Base-by-base conservation (phyloP, 2,888 invertebrate genomes). In the Lymantria monacha region DNA sequence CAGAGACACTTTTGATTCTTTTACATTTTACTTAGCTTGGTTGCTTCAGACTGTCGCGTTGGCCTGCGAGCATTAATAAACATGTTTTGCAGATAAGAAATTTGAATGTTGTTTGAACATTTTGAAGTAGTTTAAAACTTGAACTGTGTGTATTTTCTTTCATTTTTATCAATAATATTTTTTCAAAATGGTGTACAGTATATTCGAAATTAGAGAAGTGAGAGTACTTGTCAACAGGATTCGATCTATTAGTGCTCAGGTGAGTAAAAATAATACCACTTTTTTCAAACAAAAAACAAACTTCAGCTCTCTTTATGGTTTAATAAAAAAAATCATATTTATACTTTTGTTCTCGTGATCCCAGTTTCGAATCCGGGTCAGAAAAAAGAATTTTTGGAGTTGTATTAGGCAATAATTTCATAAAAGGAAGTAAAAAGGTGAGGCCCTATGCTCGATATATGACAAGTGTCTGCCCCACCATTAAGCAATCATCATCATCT, bases 161-260 rank as follows among this genome's bases (percentile, higher is more conserved):
- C 1, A 13, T 31, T 31, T 41, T 42, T 30, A 36, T 36, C 8
- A 36, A 11, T 37, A 37, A 8, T 36, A 1, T 10, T 37, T 15
- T 33, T 13, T 50, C 14, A 79, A 76, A 71, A 85, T 87, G 87
- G 84, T 88, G 69, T 66, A 76, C 22, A 82, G 80, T 68, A 56
- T 81, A 10, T 61, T 79, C 41, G 70, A 82, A 63, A 76, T 55
- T 45, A 71, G 62, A 42, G 66, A 66, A 31, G 58, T 59, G 7
- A 47, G 42, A 2, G 58, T 75, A 0, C 66, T 68, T 9, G 74
- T 69, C 0, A 76, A 72, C 53, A 72, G 83, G 42, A 55, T 85
- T 5, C 73, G 76, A 63, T 81, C 81, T 2, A 66, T 85, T 30
- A 53, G 70, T 8, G 75, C 87, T 14, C 87, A 88, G 76, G 87